Conservation (phyloP, 2,113 vertebrate species). For the Cheirogaleus medius region DNA sequence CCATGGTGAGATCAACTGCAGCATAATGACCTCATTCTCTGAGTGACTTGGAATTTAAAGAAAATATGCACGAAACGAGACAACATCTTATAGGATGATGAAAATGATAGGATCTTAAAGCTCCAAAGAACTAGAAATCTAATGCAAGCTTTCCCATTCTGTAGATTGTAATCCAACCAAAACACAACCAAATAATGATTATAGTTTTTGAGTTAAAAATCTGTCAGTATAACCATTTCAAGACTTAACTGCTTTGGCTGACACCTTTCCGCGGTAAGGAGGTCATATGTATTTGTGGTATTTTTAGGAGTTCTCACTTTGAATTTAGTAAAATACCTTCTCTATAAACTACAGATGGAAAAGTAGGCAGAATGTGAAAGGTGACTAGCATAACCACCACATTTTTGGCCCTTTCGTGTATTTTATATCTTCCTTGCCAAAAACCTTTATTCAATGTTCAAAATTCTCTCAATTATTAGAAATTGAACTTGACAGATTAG, state of each 20-base stretch:
- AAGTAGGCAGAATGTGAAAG: background rate
- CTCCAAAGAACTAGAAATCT: background rate
- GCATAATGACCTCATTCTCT: background rate
- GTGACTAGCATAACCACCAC: background rate
- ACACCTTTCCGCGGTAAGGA: background rate
- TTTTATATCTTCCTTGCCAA: background rate
- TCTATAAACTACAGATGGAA: background rate
- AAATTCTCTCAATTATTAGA: background rate
- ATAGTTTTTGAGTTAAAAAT: background rate
- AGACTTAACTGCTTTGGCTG: background rate
- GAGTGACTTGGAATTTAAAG: background rate
- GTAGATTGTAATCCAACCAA: background rate
- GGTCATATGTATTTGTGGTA: background rate
- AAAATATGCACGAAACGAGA: background rate
- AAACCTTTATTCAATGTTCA: background rate
- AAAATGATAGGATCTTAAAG: background rate
- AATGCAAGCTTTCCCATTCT: background rate
- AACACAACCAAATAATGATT: background rate
- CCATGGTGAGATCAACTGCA: background rate
- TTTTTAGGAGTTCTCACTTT: background rate
- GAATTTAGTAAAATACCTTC: conserved; percentile 28
- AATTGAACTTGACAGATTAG: background rate
- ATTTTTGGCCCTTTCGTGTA: background rate
- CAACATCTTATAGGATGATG: background rate
- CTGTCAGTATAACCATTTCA: background rate